Evolutionary conservation across 2,113 vertebrate species (phyloP), one percentile per base, ranked within the genome.

Genomic region (Setophaga kirtlandii): DNA sequence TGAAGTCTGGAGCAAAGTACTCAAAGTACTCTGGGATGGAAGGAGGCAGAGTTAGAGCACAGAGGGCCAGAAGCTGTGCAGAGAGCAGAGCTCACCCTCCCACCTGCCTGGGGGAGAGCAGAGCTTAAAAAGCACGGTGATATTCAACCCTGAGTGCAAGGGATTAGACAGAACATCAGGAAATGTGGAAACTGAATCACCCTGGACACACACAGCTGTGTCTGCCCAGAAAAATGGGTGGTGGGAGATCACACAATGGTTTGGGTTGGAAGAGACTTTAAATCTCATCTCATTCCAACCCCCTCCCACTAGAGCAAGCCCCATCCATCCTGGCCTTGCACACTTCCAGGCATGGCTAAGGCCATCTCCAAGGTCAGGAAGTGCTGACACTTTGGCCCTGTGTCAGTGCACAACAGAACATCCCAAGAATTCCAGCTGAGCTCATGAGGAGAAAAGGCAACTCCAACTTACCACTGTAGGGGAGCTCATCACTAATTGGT

Each of bases 1-100:
- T 99, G 96, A 99, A 99, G 96, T 99, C 99, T 30, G 99, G 99
- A 90, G 99, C 99, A 31, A 99, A 99, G 97, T 99, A 99, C 71
- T 99, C 99, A 9, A 99, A 99, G 96, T 99, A 99, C 91, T 99
- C 99, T 99, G 98, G 21, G 53, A 44, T 22, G 16, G 52, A 60
- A 92, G 0, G 11, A 86, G 70, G 50, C 35, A 84, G 18, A 64
- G 67, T 90, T 59, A 86, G 28, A 70, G 55, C 47, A 18, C 20
- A 11, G 46, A 64, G 85, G 9, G 25, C 8, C 42, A n/a, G n/a
- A 35, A 63, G 53, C 63, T 85, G 30, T 91, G 39, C 65, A 81
- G 77, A 18, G 39, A 47, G 80, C 76, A 71, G 31, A 78, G 49
- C 58, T 74, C 46, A 16, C 24, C 20, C 55, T 31, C 67, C 53